phyloP scores from a whole-genome alignment of 2,888 invertebrate genomes.

The Allygus modestus region DNA sequence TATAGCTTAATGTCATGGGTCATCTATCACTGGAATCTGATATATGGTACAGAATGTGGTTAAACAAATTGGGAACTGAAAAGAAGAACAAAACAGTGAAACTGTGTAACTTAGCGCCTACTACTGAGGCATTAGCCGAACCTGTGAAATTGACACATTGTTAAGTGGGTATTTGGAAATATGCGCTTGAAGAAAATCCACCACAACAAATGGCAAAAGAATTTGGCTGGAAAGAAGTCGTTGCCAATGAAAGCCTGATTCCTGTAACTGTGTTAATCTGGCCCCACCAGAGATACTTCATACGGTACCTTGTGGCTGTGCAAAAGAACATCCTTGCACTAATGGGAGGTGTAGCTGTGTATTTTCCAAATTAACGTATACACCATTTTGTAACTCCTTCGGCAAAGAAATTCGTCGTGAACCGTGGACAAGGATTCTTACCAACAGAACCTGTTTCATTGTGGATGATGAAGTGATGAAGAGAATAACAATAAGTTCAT shows the following conservation, averaged over 20 bases:
- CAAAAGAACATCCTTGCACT: slow-evolving; percentile 44
- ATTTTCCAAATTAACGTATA: slow-evolving; percentile 46
- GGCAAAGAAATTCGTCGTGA: slow-evolving; percentile 14
- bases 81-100: slow-evolving; percentile 8
- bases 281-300: slow-evolving; percentile 37
- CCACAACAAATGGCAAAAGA: slow-evolving; percentile 27
- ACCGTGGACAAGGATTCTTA: slow-evolving; percentile 33
- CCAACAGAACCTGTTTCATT: slow-evolving; percentile 26
- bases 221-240: slow-evolving; percentile 39
- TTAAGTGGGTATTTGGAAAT: slow-evolving; percentile 17
- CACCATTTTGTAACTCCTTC: slow-evolving; percentile 9
- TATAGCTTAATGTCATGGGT: slow-evolving; percentile 35
- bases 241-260: slow-evolving; percentile 38
- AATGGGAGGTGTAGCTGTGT: slow-evolving; percentile 32
- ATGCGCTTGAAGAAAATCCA: slow-evolving; percentile 32
- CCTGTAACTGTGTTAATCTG: slow-evolving; percentile 27
- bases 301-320: slow-evolving; percentile 1
- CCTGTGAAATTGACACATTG: slow-evolving; percentile 5
- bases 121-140: slow-evolving; percentile 24
- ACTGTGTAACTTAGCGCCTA: slow-evolving; percentile 11
- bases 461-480: slow-evolving; percentile 34
- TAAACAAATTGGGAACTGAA: slow-evolving; percentile 7
- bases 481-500: slow-evolving; percentile 6
- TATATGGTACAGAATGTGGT: slow-evolving; percentile 41
- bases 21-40: slow-evolving; percentile 41